Evolutionary conservation across 2,113 vertebrate genomes (phyloP).

Genomic region (Myanophis thanlyinensis): DNA sequence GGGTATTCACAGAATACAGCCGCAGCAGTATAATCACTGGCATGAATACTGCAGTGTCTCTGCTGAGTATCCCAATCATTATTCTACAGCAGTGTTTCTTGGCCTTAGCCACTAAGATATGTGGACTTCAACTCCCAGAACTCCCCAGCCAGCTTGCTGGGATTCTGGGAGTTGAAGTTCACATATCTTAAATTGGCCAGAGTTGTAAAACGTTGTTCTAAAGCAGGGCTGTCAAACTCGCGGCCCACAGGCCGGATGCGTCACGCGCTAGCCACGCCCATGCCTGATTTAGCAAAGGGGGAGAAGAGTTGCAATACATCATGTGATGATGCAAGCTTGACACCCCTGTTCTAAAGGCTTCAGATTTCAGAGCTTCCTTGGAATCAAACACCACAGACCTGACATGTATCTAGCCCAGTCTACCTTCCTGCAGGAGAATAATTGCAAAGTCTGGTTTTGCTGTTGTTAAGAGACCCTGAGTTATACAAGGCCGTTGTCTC

Average conservation of each 20-base stretch:
- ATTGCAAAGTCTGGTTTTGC: neutral
- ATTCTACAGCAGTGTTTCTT: neutral
- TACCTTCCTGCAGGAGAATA: neutral
- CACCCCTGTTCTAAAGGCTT: too few relatives aligned
- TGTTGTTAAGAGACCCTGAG: too few relatives aligned
- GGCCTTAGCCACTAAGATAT: neutral
- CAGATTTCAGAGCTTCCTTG: neutral
- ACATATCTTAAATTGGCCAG: neutral
- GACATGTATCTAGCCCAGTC: neutral
- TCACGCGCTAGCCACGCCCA: too few relatives aligned
- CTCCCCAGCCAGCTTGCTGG: neutral
- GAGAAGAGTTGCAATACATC: too few relatives aligned
- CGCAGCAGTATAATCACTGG: neutral
- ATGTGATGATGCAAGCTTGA: too few relatives aligned
- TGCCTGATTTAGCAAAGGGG: too few relatives aligned
- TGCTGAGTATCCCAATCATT: neutral
- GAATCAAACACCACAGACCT: neutral
- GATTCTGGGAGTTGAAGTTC: neutral
- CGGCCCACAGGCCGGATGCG: too few relatives aligned
- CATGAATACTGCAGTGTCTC: neutral
- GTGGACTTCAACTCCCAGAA: neutral
- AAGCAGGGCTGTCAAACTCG: too few relatives aligned
- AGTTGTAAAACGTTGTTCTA: neutral
- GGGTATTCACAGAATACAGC: slow-evolving; percentile 11
- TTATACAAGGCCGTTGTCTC: neutral